Evolutionary conservation across 2,888 invertebrate species (phyloP).

Genomic region (Anthoptus insignis): DNA sequence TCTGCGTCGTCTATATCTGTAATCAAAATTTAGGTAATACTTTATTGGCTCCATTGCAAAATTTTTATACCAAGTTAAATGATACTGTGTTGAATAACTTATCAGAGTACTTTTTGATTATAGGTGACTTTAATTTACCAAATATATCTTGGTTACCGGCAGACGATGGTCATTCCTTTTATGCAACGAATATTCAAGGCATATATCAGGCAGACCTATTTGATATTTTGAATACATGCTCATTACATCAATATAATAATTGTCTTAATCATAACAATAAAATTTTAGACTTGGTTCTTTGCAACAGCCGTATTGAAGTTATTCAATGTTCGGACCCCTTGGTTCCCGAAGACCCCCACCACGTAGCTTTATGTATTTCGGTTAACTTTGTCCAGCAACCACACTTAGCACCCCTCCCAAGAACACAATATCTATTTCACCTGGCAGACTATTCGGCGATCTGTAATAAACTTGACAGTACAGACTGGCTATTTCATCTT

Average conservation of each 20-base stretch:
- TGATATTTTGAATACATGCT: constrained; percentile 16
- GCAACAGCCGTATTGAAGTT: background rate
- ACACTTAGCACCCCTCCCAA: background rate
- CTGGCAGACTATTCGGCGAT: background rate
- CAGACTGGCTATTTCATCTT: background rate
- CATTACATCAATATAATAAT: constrained; percentile 22
- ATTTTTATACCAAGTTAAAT: constrained; percentile 3
- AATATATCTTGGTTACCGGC: constrained; percentile 20
- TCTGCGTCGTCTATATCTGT: constrained; percentile 34
- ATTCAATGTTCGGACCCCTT: background rate
- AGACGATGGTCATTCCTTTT: background rate
- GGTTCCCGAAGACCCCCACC: constrained; percentile 2
- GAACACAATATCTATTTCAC: background rate
- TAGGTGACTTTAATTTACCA: constrained; percentile 33
- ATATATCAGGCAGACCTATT: constrained; percentile 1
- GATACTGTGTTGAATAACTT: background rate
- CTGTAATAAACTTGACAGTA: background rate
- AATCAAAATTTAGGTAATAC: constrained; percentile 16
- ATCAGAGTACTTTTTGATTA: constrained; percentile 12
- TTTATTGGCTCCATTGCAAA: constrained; percentile 1
- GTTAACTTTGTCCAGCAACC: background rate
- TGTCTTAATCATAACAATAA: constrained; percentile 11
- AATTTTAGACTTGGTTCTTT: constrained; percentile 23
- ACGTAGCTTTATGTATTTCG: background rate
- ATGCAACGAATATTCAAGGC: constrained; percentile 8